phyloP scores from a whole-genome alignment of 1,140 invertebrate genomes.

The Globodera rostochiensis region DNA sequence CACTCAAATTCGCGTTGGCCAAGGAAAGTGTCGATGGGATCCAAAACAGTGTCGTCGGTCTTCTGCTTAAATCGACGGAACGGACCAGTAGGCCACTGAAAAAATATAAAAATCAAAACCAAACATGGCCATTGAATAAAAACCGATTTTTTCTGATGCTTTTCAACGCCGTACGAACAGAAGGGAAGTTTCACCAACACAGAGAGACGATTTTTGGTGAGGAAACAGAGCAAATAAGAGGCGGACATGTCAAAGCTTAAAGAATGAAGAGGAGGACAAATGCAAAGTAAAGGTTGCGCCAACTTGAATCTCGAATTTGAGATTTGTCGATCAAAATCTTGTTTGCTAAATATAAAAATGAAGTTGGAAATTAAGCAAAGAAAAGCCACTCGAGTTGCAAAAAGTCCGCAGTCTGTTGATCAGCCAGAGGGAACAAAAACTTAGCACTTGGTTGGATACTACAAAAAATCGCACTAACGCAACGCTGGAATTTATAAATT shows the following conservation, averaged over 20 bases:
- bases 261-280: not conserved
- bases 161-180: slow-evolving; percentile 22
- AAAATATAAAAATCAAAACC: not conserved
- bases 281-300: not conserved
- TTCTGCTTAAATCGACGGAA: slow-evolving; percentile 8
- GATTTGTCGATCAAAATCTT: slow-evolving; percentile 16
- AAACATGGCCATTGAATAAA: not conserved
- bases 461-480: not conserved
- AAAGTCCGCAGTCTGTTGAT: not conserved
- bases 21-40: slow-evolving; percentile 17
- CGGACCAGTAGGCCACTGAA: slow-evolving; percentile 11
- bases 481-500: slow-evolving; percentile 2
- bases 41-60: not conserved
- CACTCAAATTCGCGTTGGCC: slow-evolving; percentile 17
- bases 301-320: slow-evolving; percentile 22
- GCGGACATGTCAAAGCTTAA: slow-evolving; percentile 22
- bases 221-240: slow-evolving; percentile 17
- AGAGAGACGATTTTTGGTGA: slow-evolving; percentile 18
- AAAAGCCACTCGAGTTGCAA: slow-evolving; percentile 9
- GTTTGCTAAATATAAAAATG: slow-evolving; percentile 9
- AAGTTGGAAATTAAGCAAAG: not conserved
- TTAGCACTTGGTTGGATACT: slow-evolving; percentile 17
- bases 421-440: slow-evolving; percentile 11
- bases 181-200: slow-evolving; percentile 12
- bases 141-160: slow-evolving; percentile 11